A percentile compares a stretch with the other conserved stretches of the same genome.
Evolutionary conservation across 2,888 invertebrate genomes (phyloP).

Genomic region (Dendrolimus houi): DNA sequence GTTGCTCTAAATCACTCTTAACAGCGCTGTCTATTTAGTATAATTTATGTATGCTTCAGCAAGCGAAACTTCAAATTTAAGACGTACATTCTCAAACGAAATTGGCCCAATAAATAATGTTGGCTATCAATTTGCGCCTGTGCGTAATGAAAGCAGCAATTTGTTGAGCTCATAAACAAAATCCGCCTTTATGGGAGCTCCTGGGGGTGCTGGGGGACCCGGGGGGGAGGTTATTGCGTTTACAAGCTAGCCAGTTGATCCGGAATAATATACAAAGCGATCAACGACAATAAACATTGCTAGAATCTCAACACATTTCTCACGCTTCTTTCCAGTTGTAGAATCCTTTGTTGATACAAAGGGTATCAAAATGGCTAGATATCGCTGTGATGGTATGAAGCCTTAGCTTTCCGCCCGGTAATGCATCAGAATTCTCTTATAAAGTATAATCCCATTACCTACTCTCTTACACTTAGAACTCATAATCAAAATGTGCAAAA

Average conservation of each 20-base stretch:
- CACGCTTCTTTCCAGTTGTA: too few relatives aligned
- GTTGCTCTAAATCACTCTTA: too few relatives aligned
- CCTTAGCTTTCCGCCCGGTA: too few relatives aligned
- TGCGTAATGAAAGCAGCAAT: conserved; percentile 57
- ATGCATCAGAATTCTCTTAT: too few relatives aligned
- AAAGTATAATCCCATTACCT: too few relatives aligned
- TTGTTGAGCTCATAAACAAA: conserved; percentile 69
- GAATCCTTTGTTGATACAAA: too few relatives aligned
- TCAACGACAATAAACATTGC: background rate
- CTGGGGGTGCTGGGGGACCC: background rate
- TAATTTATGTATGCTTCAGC: background rate
- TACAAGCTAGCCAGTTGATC: background rate
- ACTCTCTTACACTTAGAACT: too few relatives aligned
- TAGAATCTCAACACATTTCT: background rate
- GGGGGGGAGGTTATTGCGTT: background rate
- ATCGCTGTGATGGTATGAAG: too few relatives aligned
- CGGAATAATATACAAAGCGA: background rate
- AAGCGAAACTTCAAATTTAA: background rate
- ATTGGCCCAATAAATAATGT: conserved; percentile 63
- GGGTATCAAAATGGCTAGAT: too few relatives aligned
- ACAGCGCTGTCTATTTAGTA: background rate
- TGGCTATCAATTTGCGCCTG: conserved; percentile 54
- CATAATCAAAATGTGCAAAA: too few relatives aligned
- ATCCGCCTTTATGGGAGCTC: conserved; percentile 59
- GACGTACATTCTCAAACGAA: conserved; percentile 19